phyloP scores from a whole-genome alignment of 2,797 vertebrate species.

The Molossus molossus region DNA sequence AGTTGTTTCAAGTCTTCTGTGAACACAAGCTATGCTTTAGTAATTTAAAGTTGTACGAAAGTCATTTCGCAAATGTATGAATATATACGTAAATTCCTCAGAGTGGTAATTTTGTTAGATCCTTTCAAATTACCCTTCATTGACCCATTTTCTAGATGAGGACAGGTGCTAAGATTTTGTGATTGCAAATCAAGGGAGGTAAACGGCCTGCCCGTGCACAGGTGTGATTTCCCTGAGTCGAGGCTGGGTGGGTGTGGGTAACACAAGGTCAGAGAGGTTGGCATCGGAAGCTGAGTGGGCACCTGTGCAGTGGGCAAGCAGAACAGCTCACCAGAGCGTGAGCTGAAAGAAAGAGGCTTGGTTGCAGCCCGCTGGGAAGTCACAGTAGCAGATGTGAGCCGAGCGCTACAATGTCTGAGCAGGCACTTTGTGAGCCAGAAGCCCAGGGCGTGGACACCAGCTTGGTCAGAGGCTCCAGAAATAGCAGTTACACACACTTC shows the following conservation, averaged over 20 bases:
- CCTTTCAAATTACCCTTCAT: background rate
- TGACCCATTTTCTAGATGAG: background rate
- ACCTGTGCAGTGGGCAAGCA: background rate
- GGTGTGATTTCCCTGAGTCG: background rate
- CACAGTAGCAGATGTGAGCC: background rate
- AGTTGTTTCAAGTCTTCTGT: conserved; percentile 36
- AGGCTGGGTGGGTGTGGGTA: background rate
- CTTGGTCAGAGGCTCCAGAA: conserved; percentile 18
- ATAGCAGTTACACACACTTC: background rate
- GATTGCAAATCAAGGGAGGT: background rate
- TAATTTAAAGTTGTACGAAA: background rate
- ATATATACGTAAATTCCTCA: background rate
- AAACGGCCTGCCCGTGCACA: background rate
- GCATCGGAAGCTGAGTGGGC: background rate
- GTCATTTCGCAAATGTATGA: background rate
- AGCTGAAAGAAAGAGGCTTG: background rate
- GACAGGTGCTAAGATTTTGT: background rate
- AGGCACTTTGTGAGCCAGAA: conserved; percentile 19
- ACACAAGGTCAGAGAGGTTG: background rate
- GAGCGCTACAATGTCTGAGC: background rate
- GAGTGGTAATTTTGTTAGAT: background rate
- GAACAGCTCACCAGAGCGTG: rapidly evolving
- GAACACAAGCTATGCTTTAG: background rate
- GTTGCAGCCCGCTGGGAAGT: background rate
- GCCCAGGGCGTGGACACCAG: background rate